Conservation (phyloP, 2,113 vertebrate genomes). For the Guaruba guarouba region DNA sequence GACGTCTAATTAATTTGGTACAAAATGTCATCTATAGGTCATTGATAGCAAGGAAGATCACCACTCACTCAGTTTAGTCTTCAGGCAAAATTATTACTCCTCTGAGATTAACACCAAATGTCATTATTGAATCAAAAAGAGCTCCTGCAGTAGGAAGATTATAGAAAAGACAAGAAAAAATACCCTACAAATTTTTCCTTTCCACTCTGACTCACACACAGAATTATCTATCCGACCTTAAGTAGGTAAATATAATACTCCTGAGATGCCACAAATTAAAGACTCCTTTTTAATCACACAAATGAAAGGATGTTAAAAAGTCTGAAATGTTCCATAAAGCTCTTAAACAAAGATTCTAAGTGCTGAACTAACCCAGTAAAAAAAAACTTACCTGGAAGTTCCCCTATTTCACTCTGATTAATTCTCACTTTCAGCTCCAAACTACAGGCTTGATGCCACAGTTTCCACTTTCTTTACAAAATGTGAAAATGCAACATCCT, state of each 20-base stretch:
- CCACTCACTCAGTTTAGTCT: conserved; percentile 57
- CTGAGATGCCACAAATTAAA: not conserved
- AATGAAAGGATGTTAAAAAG: not conserved
- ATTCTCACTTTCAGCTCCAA: not conserved
- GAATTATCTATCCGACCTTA: conserved; percentile 9
- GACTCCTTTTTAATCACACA: not conserved
- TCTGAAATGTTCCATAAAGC: not conserved
- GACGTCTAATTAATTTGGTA: conserved; percentile 76
- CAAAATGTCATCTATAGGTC: conserved; percentile 83
- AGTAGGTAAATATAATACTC: conserved; percentile 18
- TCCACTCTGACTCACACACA: not conserved
- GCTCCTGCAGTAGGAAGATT: conserved; percentile 48
- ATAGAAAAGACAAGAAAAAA: not conserved
- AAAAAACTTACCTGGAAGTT: not conserved
- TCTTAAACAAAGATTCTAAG: not conserved
- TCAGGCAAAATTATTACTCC: conserved; percentile 67
- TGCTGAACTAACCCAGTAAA: not conserved
- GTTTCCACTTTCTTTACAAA: not conserved
- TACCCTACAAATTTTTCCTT: not conserved
- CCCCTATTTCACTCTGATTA: not conserved
- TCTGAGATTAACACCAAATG: conserved; percentile 73
- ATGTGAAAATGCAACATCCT: not conserved
- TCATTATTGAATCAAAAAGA: conserved; percentile 66
- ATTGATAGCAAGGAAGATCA: conserved; percentile 73
- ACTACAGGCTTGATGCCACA: not conserved